These are phyloP conservation scores for Octopus sinensis DNA, from an alignment of 1,140 invertebrate species.

Conservation along the genomic window DNA sequence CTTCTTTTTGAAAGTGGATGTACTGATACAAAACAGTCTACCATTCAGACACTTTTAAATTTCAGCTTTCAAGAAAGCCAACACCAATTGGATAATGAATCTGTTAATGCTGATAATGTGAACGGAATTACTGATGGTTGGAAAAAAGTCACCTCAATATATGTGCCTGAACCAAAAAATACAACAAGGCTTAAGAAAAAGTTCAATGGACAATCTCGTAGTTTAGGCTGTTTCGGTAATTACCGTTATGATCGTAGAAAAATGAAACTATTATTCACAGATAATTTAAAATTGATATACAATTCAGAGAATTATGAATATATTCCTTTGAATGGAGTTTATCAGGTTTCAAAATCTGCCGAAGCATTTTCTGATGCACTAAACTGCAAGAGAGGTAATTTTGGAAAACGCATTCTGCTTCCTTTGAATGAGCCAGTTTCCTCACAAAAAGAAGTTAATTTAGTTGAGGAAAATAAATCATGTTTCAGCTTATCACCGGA, in stretches of 20 bases:
- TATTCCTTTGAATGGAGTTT: neutral
- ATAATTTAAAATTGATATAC: neutral
- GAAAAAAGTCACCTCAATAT: neutral
- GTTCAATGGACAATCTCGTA: neutral
- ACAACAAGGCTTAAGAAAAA: neutral
- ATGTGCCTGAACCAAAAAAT: neutral
- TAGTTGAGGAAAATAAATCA: neutral
- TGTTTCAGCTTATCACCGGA: too few relatives aligned
- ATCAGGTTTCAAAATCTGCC: neutral
- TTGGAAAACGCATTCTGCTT: neutral
- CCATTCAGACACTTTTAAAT: too few relatives aligned
- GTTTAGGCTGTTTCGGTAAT: neutral
- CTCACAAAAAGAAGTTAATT: neutral
- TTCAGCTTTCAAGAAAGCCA: too few relatives aligned
- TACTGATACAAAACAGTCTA: too few relatives aligned
- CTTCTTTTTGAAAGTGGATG: too few relatives aligned
- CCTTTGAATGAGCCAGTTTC: neutral
- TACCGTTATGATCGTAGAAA: neutral
- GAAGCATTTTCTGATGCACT: neutral
- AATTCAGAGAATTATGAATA: neutral
- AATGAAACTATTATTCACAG: conserved; percentile 1
- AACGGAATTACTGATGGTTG: neutral
- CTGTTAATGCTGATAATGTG: too few relatives aligned
- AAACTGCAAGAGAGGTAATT: neutral
- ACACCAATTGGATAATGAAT: too few relatives aligned